phyloP scores from a whole-genome alignment of 2,888 invertebrate genomes.

The Caenorhabditis panamensis region DNA sequence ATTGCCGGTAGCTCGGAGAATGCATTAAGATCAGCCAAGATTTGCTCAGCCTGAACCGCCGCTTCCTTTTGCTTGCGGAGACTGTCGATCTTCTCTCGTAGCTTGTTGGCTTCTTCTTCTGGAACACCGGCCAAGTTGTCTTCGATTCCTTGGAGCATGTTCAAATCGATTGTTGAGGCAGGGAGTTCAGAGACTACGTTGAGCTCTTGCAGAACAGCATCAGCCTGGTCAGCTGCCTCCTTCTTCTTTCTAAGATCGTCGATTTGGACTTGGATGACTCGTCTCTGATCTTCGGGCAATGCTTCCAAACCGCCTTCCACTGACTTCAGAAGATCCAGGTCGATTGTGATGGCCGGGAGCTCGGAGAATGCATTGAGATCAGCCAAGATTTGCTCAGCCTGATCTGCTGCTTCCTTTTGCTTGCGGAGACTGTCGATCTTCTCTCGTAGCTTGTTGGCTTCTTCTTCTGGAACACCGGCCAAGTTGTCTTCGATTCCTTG shows the following conservation, averaged over 20 bases:
- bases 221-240: constrained; percentile 9
- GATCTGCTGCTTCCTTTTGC: constrained; percentile 9
- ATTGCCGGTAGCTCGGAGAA: constrained; percentile 9
- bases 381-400: constrained; percentile 13
- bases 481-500: constrained; percentile 34
- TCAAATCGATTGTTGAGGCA: constrained; percentile 23
- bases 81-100: constrained; percentile 31
- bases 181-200: constrained; percentile 29
- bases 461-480: constrained; percentile 18
- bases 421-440: constrained; percentile 34
- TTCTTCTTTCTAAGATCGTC: constrained; percentile 11
- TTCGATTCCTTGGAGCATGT: constrained; percentile 29
- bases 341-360: constrained; percentile 14
- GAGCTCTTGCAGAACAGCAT: constrained; percentile 30
- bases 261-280: constrained; percentile 14
- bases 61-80: constrained; percentile 27
- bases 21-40: constrained; percentile 24
- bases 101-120: constrained; percentile 12
- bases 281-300: constrained; percentile 20
- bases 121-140: constrained; percentile 16
- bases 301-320: no score
- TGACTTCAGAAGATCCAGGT: neutral
- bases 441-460: constrained; percentile 10
- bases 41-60: constrained; percentile 12
- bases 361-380: constrained; percentile 17